Base-by-base conservation (phyloP, 1,140 invertebrate genomes). In the Akabosia matsudoensis region DNA sequence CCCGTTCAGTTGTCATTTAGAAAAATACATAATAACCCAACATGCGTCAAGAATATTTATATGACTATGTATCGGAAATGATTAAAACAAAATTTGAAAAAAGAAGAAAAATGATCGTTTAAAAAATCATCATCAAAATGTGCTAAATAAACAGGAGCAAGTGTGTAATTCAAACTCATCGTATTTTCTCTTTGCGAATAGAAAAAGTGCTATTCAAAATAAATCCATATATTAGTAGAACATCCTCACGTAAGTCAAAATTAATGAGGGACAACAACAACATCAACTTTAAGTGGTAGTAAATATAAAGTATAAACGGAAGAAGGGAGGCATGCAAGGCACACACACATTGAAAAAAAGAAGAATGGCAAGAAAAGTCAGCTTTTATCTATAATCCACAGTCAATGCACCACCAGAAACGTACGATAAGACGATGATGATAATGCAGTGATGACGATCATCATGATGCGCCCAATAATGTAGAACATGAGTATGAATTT, bases 221-320 rank as follows among this genome's bases (percentile, higher is more conserved):
- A 67, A 67, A 67, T 67, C 61, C 61, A 30, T 2, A 67, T 67
- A 67, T 67, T 67, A 67, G 61, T 28, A 67, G 4, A 31, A 67
- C 37, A 45, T 45, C 37, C 18, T 45, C 37, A 45, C 37, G 37
- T 45, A 67, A 67, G 61, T 67, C 28, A 31, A 67, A 67, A 67
- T 67, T 67, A 67, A 67, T 67, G 61, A 67, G 61, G 61, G 61
- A 67, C 61, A 67, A 67, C 61, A 67, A 67, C 61, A 67, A 30
- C 61, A 61, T n/a, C 14, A 45, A 18, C 37, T 45, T n/a, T 10
- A 45, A 45, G 37, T 45, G 37, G 37, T 45, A 45, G 37, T 45
- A 45, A 45, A 45, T 45, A 61, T 10, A 51, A 51, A 61, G 24
- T n/a, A 22, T 22, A 61, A 61, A 24, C 13, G 24, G 54, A 61